These are phyloP conservation scores for Holothuria glaberrima DNA, from an alignment of 35 echinoderm and acorn worm genomes.

Conservation along the genomic window DNA sequence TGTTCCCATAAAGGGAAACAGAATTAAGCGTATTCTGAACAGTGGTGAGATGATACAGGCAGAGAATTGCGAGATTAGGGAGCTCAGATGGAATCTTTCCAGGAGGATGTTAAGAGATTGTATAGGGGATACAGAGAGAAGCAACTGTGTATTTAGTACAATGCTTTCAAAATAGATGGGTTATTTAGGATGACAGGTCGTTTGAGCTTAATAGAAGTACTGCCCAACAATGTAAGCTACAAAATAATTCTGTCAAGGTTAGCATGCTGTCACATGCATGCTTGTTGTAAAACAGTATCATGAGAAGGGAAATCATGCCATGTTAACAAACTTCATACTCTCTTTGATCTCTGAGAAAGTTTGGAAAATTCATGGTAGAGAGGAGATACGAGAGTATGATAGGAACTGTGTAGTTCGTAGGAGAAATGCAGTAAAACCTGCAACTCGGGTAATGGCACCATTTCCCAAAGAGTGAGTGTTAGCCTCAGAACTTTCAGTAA, in stretches of 20 bases:
- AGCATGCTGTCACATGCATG: conserved; percentile 39
- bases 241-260: conserved; percentile 56
- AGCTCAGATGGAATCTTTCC: conserved; percentile 1
- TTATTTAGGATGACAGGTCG: conserved; percentile 45
- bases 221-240: conserved; percentile 42
- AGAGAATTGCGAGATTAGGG: not conserved
- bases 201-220: conserved; percentile 21
- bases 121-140: not conserved
- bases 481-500: not conserved
- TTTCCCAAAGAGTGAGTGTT: not conserved
- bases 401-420: conserved; percentile 35
- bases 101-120: not conserved
- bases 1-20: too few relatives aligned
- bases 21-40: not conserved
- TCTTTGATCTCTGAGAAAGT: conserved; percentile 28
- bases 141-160: conserved; percentile 47
- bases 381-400: conserved; percentile 56
- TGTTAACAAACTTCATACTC: conserved; percentile 43
- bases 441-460: not conserved
- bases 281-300: conserved; percentile 60
- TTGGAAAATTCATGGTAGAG: conserved; percentile 35
- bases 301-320: conserved; percentile 43
- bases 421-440: not conserved
- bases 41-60: conserved; percentile 4
- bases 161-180: conserved; percentile 9